Base-by-base conservation (phyloP, 2,797 vertebrate genomes). In the Florisuga fusca region DNA sequence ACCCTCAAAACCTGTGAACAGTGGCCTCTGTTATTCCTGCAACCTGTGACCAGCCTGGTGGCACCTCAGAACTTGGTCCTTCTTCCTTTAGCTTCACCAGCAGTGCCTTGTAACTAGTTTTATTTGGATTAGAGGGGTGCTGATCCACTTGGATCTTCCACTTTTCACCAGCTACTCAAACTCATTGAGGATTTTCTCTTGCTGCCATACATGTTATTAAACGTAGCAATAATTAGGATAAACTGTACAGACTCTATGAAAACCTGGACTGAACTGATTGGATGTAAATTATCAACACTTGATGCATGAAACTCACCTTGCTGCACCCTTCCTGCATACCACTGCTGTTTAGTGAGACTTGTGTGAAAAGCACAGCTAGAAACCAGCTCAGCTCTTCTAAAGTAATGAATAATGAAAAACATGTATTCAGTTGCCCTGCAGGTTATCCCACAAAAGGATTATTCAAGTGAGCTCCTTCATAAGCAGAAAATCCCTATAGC, bases 401-500 rank as follows among this genome's bases (percentile, higher is more conserved):
- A 66, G 29, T 41, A 29, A 78, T 84, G 48, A 90, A 78, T 84
- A 71, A 62, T 41, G 57, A 76, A 87, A 48, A 62, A 75, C 38
- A 88, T 23, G 25, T 6, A 91, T 48, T 89, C 71, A 82, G 73
- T 50, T 53, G 22, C 89, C 73, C 80, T 63, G 63, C 69, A 95
- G 71, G 85, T 90, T 93, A 84, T 78, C 48, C 73, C 66, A 81
- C 71, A 23, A 79, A 86, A 78, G 54, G 77, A 82, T 82, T 95
- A 90, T 66, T 77, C 67, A 93, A 18, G 3, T 41, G 48, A 79
- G 48, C 59, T 86, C 69, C 71, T 95, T 88, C 4, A 0, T 91
- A 93, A 96, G 89, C 76, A 95, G 71, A 79, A 97, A 96, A 96
- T 96, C 91, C 94, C 87, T 80, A 33, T 57, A 82, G 83, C 83